Evolutionary conservation across 2,888 invertebrate species (phyloP).

Genomic region (Ypsolopha scabrella): DNA sequence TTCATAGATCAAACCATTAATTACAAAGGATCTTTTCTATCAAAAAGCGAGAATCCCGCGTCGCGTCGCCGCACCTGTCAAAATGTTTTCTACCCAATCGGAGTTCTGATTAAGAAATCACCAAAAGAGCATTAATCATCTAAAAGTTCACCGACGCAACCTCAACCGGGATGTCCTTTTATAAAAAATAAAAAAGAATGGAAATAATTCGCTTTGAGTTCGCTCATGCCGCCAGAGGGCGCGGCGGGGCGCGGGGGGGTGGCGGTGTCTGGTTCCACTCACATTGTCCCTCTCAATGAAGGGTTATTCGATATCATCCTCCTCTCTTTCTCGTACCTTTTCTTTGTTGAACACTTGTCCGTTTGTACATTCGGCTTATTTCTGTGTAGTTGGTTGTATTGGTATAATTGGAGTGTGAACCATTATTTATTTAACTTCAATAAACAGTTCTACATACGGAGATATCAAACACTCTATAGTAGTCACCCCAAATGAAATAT

Average conservation of each 20-base stretch:
- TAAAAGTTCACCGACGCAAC: background rate
- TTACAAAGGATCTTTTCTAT: too few species aligned
- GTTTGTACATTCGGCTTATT: slow-evolving; percentile 1
- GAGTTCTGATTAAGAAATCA: slow-evolving; percentile 12
- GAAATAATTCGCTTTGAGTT: slow-evolving; percentile 4
- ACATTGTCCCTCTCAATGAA: background rate
- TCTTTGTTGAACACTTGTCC: slow-evolving; percentile 2
- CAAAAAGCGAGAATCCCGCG: too few species aligned
- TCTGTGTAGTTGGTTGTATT: background rate
- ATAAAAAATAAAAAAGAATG: background rate
- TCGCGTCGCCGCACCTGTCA: slow-evolving; percentile 15
- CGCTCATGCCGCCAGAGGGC: background rate
- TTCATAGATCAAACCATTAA: too few species aligned
- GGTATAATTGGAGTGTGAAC: background rate
- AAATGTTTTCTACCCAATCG: slow-evolving; percentile 17
- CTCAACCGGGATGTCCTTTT: background rate
- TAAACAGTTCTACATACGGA: too few species aligned
- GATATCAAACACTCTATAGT: too few species aligned
- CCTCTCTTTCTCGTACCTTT: too few species aligned
- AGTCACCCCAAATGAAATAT: too few species aligned
- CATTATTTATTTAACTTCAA: too few species aligned
- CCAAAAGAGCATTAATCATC: background rate
- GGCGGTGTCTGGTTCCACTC: background rate
- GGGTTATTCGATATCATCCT: background rate
- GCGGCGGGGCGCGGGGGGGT: background rate